Base-by-base conservation (phyloP, 2,888 invertebrate species). In the Lithophane socia region DNA sequence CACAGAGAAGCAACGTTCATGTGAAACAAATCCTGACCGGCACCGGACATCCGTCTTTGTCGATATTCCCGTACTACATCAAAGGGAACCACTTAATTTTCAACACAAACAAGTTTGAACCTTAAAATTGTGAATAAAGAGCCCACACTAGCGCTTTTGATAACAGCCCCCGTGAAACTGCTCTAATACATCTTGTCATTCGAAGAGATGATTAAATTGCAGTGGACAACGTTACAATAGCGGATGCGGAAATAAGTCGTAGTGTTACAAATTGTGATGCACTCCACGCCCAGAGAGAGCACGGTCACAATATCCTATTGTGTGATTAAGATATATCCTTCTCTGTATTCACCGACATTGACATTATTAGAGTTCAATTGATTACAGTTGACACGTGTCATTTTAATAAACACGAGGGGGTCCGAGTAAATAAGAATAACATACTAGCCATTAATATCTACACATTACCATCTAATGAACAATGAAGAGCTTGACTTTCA, bases 1-100 rank as follows among this genome's bases (percentile, higher is more conserved):
- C 90, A 91, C 92, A 92, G 90, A 94, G 92, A 87, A 90, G 91
- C 92, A 93, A 89, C 90, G 90, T 88, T 94, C 95, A 95, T 95
- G 95, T 96, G 96, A 96, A 96, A 96, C 94, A 94, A 96, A 96
- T 96, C 96, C 96, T 96, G 96, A 96, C 96, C 96, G 96, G 96
- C 94, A 96, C 95, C 96, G 96, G 96, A 96, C 96, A 94, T 96
- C 96, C 96, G 96, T 95, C 96, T 96, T 96, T 95, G 95, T 94
- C 95, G 95, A 96, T 96, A 95, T 96, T 96, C 96, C 96, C 94
- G 94, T 96, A 94, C 94, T 91, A 96, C 96, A 94, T 96, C 96
- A 96, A 96, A 96, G 95, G 94, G 94, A 95, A 90, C 91, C 92
- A 92, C 92, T 90, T 86, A 92, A 91, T 90, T 90, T 77, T 73